These are phyloP conservation scores for Colletes gigas DNA, from an alignment of 1,140 invertebrate species.

Conservation along the genomic window DNA sequence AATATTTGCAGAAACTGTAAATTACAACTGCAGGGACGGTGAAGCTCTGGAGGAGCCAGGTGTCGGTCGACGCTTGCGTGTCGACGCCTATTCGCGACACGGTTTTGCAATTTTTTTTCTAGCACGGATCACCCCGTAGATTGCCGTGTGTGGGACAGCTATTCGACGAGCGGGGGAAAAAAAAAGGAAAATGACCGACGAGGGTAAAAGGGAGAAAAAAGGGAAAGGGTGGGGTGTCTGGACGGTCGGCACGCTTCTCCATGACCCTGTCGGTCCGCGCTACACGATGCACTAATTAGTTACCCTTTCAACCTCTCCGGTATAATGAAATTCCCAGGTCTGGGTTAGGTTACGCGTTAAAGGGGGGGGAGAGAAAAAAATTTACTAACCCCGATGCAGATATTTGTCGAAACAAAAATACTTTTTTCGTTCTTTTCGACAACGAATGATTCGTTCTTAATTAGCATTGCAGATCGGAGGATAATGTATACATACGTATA, in stretches of 20 bases:
- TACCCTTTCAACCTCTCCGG: neutral
- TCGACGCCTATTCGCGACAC: neutral
- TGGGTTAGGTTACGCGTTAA: neutral
- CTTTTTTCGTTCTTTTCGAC: neutral
- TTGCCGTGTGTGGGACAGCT: constrained; percentile 22
- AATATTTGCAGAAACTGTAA: too few species aligned
- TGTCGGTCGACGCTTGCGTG: neutral
- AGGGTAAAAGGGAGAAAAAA: neutral
- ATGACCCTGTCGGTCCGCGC: constrained; percentile 38
- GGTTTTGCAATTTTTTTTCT: neutral
- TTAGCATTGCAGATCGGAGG: neutral
- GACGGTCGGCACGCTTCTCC: constrained; percentile 54
- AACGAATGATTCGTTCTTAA: neutral
- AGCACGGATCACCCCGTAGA: constrained; percentile 16
- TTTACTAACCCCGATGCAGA: neutral
- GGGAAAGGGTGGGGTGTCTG: constrained; percentile 42
- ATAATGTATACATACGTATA: too few species aligned
- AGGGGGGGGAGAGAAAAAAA: neutral
- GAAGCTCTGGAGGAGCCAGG: constrained; percentile 10
- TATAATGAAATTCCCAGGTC: neutral
- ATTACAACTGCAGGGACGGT: too few species aligned
- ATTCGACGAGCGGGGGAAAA: neutral
- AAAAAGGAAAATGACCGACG: neutral
- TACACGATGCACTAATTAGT: constrained; percentile 68
- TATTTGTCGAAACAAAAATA: neutral